phyloP scores from a whole-genome alignment of 2,888 invertebrate species.

The Hirtodrosophila confusa region DNA sequence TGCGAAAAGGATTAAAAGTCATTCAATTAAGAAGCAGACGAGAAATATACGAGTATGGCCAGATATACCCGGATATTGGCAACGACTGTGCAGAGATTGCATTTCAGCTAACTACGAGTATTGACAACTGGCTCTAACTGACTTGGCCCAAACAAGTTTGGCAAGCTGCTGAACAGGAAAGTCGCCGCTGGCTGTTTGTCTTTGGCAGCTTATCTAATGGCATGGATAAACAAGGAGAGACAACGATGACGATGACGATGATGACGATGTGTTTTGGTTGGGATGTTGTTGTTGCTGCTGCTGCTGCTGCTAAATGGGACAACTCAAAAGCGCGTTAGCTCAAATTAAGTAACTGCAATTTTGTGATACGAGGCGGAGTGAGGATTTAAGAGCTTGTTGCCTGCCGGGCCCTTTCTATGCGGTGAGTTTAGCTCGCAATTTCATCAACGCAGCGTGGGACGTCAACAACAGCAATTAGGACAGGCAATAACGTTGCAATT shows the following conservation, averaged over 20 bases:
- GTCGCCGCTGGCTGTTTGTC: slow-evolving; percentile 70
- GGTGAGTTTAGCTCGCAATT: slow-evolving; percentile 14
- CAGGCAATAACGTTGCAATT: background rate
- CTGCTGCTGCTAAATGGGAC: slow-evolving; percentile 35
- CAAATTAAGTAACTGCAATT: slow-evolving; percentile 77
- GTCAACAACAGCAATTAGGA: slow-evolving; percentile 30
- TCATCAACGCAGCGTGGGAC: slow-evolving; percentile 27
- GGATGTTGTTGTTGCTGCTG: background rate
- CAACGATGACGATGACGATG: slow-evolving; percentile 42
- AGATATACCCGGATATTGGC: slow-evolving; percentile 45
- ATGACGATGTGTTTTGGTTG: slow-evolving; percentile 19
- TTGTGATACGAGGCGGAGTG: slow-evolving; percentile 51
- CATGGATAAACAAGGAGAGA: slow-evolving; percentile 74
- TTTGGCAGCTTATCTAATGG: slow-evolving; percentile 75
- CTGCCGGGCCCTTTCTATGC: slow-evolving; percentile 8
- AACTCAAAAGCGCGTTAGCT: slow-evolving; percentile 72
- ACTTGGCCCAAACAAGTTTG: slow-evolving; percentile 64
- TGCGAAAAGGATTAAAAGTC: slow-evolving; percentile 81
- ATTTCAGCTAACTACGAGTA: slow-evolving; percentile 24
- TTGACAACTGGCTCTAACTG: slow-evolving; percentile 32
- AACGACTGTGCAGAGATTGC: slow-evolving; percentile 5
- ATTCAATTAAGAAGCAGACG: slow-evolving; percentile 68
- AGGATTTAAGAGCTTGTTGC: background rate
- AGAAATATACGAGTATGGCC: slow-evolving; percentile 41
- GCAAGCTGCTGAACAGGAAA: slow-evolving; percentile 53